These are phyloP conservation scores for Centrocercus urophasianus DNA, from an alignment of 2,113 vertebrate species.

Conservation along the genomic window DNA sequence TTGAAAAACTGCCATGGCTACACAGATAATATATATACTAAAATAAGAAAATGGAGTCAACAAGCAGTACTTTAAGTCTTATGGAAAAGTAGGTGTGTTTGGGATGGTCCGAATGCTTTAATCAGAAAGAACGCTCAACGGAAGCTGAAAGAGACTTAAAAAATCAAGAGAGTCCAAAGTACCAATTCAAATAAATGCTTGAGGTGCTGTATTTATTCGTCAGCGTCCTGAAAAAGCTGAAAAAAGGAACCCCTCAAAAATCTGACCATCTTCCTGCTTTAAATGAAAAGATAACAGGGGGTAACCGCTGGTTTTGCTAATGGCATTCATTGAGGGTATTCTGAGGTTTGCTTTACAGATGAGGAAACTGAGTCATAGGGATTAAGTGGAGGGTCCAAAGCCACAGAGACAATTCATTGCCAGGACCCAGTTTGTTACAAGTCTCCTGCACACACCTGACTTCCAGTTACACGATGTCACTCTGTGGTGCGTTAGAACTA, in stretches of 20 bases:
- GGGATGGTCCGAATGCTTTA: neutral
- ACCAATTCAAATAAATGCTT: neutral
- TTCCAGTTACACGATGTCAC: neutral
- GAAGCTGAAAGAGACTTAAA: neutral
- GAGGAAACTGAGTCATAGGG: constrained; percentile 9
- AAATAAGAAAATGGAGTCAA: neutral
- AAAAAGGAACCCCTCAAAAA: neutral
- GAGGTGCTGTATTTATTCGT: neutral
- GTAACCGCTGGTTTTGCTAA: neutral
- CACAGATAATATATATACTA: neutral
- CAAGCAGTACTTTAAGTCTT: neutral
- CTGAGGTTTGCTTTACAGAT: neutral
- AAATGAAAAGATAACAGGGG: neutral
- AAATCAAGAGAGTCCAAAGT: neutral
- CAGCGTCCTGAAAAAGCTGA: neutral
- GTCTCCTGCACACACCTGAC: neutral
- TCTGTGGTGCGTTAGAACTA: neutral
- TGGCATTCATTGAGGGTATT: neutral
- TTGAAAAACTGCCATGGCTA: neutral
- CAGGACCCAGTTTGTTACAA: neutral
- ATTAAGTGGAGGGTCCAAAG: neutral
- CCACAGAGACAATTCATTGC: neutral
- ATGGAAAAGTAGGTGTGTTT: neutral
- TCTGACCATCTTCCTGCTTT: neutral
- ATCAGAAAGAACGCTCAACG: neutral